Percentiles rank a stretch among this genome's conserved stretches.
Evolutionary conservation across 2,113 vertebrate species (phyloP).

Genomic region (Hippolais icterina): DNA sequence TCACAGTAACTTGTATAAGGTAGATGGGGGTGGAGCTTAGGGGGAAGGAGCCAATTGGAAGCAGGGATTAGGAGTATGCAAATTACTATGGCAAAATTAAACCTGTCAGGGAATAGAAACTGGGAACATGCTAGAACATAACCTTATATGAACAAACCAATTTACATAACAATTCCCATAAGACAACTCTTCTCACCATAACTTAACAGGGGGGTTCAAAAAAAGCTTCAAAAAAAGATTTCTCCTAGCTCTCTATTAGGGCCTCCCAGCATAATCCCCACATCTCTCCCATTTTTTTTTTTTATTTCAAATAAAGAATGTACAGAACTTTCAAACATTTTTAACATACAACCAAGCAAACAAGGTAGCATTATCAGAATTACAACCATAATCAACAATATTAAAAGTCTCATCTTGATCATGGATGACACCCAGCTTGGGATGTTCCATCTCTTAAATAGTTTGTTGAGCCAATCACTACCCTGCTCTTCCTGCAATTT

Average conservation of each 20-base stretch:
- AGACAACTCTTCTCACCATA: not conserved
- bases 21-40: not conserved
- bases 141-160: not conserved
- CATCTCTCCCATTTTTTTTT: not conserved
- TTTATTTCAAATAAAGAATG: not conserved
- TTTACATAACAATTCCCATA: not conserved
- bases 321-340: not conserved
- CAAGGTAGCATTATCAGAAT: not conserved
- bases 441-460: not conserved
- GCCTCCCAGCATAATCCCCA: not conserved
- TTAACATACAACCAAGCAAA: not conserved
- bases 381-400: not conserved
- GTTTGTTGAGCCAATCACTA: not conserved
- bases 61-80: not conserved
- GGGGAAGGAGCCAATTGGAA: not conserved
- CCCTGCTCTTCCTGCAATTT: not conserved
- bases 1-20: not conserved
- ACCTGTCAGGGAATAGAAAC: no score
- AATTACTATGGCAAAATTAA: not conserved
- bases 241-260: not conserved
- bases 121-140: not conserved
- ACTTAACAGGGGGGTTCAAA: not conserved
- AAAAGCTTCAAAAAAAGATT: not conserved
- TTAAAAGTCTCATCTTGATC: not conserved
- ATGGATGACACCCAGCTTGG: not conserved